Base-by-base conservation (phyloP, 1,140 invertebrate genomes). In the Drosophila rhopaloa region DNA sequence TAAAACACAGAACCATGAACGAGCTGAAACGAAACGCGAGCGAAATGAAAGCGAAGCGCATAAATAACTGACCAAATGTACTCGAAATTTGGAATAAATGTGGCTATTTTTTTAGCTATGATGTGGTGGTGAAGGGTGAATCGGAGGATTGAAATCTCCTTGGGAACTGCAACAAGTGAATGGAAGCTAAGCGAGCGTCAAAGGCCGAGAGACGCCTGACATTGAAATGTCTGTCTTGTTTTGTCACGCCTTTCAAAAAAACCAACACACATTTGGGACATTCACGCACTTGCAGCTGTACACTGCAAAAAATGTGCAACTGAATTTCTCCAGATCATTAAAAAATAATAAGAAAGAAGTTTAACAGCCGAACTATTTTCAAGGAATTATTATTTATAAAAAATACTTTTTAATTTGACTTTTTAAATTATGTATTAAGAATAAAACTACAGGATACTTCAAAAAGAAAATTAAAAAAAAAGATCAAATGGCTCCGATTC, bases 131-230 rank as follows among this genome's bases (percentile, higher is more conserved):
- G 27, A 0, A 9, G 16, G 5, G 47, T 16, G 27, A 7, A 9
- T 10, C 19, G 11, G 11, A 9, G 38, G 8, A 24, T 24, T 24
- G 51, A 40, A 19, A 24, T 54, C 48, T 53, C 73, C 55, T 77
- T 67, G 56, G 50, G 47, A 59, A 46, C 63, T 89, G 83, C 83
- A 89, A 86, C 84, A 89, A 89, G 81, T 86, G 83, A 86, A 89
- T 86, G 84, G 79, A 80, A 77, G 71, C 63, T 70, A 86, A 86
- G 83, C 81, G 76, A 74, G 79, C 83, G 68, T 60, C 75, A 77
- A 78, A 78, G 74, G 74, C 57, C 68, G 58, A 80, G 48, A 78
- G 75, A 63, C 41, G 54, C 29, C 51, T 86, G 83, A 86, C 83
- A 86, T 86, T 86, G 83, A 86, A 88, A 61, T 76, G 71, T 35